Evolutionary conservation across 2,888 invertebrate genomes (phyloP).

Genomic region (Ditula angustiorana): DNA sequence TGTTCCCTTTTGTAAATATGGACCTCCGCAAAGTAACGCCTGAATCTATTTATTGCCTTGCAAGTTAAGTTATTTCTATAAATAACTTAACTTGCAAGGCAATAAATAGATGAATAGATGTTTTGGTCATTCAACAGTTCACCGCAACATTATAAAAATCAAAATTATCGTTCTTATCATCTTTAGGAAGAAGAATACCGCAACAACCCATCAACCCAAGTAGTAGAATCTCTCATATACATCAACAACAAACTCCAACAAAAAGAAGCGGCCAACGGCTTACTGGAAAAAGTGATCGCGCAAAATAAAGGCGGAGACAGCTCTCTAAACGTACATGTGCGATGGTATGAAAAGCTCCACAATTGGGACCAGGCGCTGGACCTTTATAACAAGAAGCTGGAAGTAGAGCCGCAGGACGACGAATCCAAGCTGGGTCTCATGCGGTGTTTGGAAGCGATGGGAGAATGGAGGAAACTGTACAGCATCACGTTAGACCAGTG

Average conservation of each 20-base stretch:
- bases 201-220: conserved; percentile 87
- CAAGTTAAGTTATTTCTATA: no score
- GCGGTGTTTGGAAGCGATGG: conserved; percentile 98
- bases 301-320: conserved; percentile 88
- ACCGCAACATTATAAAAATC: no score
- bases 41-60: no score
- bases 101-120: no score
- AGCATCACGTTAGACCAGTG: conserved; percentile 89
- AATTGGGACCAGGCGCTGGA: conserved; percentile 98
- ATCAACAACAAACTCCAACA: conserved; percentile 99
- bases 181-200: conserved; percentile 95
- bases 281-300: conserved; percentile 94
- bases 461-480: conserved; percentile 97
- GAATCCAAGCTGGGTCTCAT: conserved; percentile 97
- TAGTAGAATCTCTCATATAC: conserved; percentile 96
- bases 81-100: no score
- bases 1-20: no score
- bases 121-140: no score
- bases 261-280: conserved; percentile 98
- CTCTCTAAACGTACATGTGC: conserved; percentile 86
- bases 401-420: conserved; percentile 88
- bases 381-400: conserved; percentile 92
- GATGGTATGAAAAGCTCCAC: conserved; percentile 99
- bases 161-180: conserved; percentile 12
- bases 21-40: no score